Percentiles rank a stretch among this genome's conserved stretches.
Conservation (phyloP, 2,888 invertebrate species). For the Drosophila acutilabella region DNA sequence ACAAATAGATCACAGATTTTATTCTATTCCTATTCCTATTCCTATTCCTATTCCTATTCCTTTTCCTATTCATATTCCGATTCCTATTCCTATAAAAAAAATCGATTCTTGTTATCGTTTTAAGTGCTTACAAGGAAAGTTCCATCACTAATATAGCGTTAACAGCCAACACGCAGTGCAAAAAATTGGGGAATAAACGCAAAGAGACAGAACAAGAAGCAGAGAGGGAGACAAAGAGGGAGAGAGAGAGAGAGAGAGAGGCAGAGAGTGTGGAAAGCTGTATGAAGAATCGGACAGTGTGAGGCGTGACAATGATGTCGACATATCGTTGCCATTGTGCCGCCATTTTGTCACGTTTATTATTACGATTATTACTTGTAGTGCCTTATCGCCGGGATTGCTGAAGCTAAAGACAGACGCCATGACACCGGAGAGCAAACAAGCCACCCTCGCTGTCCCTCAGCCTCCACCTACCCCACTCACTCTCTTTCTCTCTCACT, state of each 20-base stretch:
- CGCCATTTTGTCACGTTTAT: conserved; percentile 53
- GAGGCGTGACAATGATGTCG: conserved; percentile 40
- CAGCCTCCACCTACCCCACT: too few relatives aligned
- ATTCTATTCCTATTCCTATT: too few relatives aligned
- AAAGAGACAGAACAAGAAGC: background rate
- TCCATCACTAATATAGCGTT: background rate
- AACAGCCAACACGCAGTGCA: background rate
- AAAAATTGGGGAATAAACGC: background rate
- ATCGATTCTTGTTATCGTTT: too few relatives aligned
- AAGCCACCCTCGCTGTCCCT: too few relatives aligned
- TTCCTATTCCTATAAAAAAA: too few relatives aligned
- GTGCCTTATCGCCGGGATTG: conserved; percentile 36
- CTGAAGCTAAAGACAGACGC: conserved; percentile 17
- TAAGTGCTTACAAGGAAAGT: too few relatives aligned
- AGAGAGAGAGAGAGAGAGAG: background rate
- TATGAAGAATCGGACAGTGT: background rate
- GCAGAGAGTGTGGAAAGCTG: background rate
- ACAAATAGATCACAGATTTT: too few relatives aligned
- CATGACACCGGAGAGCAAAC: conserved; percentile 1
- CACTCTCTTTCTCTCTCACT: background rate
- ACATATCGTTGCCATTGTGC: conserved; percentile 41
- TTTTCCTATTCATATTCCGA: too few relatives aligned
- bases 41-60: too few relatives aligned
- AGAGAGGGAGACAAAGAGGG: background rate
- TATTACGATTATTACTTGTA: conserved; percentile 45